phyloP scores from a whole-genome alignment of 1,140 invertebrate species.

The Brachystomella parvula region DNA sequence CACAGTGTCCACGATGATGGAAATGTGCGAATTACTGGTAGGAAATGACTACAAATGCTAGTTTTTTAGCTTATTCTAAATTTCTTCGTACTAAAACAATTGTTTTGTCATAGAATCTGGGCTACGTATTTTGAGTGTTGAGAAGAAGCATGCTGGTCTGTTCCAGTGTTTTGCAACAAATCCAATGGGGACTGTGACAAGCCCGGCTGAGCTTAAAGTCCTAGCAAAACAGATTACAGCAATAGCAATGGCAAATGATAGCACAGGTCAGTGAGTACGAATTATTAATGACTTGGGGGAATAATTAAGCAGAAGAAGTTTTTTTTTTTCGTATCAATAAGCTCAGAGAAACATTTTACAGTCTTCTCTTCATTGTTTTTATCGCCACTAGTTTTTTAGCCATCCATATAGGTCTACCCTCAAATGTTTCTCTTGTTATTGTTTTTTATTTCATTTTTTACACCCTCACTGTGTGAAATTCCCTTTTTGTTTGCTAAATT shows the following conservation, averaged over 20 bases:
- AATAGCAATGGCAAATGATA: slow-evolving; percentile 40
- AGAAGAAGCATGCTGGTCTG: slow-evolving; percentile 74
- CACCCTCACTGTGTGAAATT: too few species aligned
- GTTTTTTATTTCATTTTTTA: too few species aligned
- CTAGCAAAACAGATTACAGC: slow-evolving; percentile 63
- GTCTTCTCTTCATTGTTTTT: too few species aligned
- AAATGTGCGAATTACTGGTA: slow-evolving; percentile 37
- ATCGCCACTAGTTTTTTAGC: too few species aligned
- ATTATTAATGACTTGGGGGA: too few species aligned
- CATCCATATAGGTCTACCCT: too few species aligned
- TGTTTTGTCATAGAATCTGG: slow-evolving; percentile 45
- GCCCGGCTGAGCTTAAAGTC: slow-evolving; percentile 57
- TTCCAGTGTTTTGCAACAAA: slow-evolving; percentile 83
- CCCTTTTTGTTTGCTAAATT: too few species aligned
- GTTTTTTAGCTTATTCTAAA: slow-evolving; percentile 5
- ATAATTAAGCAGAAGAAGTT: too few species aligned
- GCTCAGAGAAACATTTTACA: too few species aligned
- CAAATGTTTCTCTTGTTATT: too few species aligned
- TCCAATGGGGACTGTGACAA: slow-evolving; percentile 59
- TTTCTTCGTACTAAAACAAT: neutral
- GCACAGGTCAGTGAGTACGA: slow-evolving; percentile 25
- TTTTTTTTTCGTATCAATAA: too few species aligned
- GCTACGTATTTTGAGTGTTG: slow-evolving; percentile 57
- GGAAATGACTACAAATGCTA: neutral
- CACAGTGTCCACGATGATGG: slow-evolving; percentile 50